These are phyloP conservation scores for Drosophila emarginata DNA, from an alignment of 2,888 invertebrate genomes.

Conservation along the genomic window DNA sequence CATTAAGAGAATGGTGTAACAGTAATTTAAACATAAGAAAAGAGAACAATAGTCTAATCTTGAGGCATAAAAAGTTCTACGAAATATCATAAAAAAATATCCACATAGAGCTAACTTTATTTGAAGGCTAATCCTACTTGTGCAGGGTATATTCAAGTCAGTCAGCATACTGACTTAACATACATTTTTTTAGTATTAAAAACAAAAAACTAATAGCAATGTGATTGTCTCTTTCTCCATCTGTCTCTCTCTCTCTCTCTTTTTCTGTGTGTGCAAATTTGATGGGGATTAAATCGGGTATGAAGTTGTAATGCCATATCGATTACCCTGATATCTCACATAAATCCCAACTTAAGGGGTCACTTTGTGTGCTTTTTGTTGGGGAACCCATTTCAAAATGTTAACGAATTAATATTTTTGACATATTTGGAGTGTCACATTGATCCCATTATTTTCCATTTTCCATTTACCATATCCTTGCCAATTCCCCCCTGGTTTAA, in stretches of 20 bases:
- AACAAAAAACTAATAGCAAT: background rate
- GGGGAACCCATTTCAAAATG: conserved; percentile 52
- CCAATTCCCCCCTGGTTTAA: background rate
- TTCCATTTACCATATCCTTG: conserved; percentile 20
- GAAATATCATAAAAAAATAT: too few species aligned
- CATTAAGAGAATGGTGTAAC: too few species aligned
- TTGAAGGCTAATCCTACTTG: too few species aligned
- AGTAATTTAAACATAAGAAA: too few species aligned
- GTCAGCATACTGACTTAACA: background rate
- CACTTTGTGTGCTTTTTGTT: background rate
- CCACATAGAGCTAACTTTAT: too few species aligned
- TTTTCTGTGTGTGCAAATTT: background rate
- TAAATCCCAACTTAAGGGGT: conserved; percentile 29
- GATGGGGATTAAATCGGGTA: conserved; percentile 19
- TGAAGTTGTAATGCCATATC: conserved; percentile 27
- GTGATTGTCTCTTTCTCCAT: background rate
- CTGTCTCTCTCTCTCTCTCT: background rate
- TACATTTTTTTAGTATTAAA: background rate
- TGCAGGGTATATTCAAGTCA: background rate
- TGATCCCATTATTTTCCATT: conserved; percentile 54
- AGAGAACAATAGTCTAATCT: too few species aligned
- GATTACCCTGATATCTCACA: conserved; percentile 1
- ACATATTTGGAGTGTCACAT: conserved; percentile 52
- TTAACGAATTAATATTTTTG: conserved; percentile 44
- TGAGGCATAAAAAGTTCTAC: too few species aligned